Conservation (phyloP, 2,888 invertebrate genomes). For the Margaritifera margaritifera region DNA sequence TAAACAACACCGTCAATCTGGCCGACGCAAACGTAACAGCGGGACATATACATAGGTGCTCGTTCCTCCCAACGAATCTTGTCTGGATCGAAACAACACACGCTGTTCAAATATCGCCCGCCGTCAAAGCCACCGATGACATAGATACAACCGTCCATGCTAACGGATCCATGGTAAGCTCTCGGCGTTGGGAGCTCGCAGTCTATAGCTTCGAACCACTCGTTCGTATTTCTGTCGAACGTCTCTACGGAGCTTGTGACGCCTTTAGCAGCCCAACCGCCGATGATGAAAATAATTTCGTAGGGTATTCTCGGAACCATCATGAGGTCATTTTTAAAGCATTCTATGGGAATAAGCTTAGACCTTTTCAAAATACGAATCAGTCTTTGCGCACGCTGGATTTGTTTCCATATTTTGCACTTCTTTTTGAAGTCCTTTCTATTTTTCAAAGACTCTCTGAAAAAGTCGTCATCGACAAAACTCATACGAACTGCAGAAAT, state of each 20-base stretch:
- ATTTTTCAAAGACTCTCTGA: constrained; percentile 24
- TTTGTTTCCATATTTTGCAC: constrained; percentile 23
- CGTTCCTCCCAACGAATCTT: constrained; percentile 70
- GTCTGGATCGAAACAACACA: constrained; percentile 69
- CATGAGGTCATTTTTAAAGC: constrained; percentile 10
- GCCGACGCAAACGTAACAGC: constrained; percentile 80
- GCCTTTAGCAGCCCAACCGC: constrained; percentile 84
- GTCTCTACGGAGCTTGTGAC: constrained; percentile 75
- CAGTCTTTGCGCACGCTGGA: constrained; percentile 22
- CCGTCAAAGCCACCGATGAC: constrained; percentile 75
- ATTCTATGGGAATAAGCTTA: constrained; percentile 12
- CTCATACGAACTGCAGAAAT: constrained; percentile 53
- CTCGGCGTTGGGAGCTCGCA: constrained; percentile 81
- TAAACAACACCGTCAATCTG: constrained; percentile 67
- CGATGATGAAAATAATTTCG: constrained; percentile 89
- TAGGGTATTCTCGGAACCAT: constrained; percentile 83
- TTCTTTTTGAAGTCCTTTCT: constrained; percentile 29
- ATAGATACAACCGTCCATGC: constrained; percentile 69
- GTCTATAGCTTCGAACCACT: constrained; percentile 80
- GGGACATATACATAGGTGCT: constrained; percentile 74
- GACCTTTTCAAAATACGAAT: constrained; percentile 30
- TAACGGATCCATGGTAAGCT: constrained; percentile 84
- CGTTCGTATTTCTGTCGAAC: constrained; percentile 77
- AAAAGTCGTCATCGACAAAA: constrained; percentile 39
- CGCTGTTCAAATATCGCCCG: constrained; percentile 72